phyloP scores from a whole-genome alignment of 2,888 invertebrate species.

The Lydus trimaculatus region DNA sequence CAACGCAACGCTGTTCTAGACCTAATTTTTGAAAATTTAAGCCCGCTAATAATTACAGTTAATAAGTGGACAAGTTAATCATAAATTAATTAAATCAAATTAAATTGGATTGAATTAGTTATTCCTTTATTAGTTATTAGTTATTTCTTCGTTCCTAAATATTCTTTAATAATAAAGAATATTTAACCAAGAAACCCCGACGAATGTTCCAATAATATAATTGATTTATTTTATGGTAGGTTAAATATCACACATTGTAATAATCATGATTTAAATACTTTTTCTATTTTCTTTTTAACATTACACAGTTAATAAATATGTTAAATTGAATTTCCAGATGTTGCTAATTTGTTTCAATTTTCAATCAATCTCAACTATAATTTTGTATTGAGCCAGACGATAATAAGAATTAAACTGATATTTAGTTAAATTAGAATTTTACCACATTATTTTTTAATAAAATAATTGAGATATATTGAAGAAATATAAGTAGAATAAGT shows the following conservation, averaged over 20 bases:
- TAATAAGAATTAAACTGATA: background rate
- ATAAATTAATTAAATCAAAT: too few species aligned
- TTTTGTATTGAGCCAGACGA: background rate
- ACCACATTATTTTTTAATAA: constrained; percentile 1
- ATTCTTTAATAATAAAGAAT: too few species aligned
- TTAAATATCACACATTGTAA: background rate
- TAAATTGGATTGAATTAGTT: too few species aligned
- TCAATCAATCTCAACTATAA: background rate
- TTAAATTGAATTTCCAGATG: background rate
- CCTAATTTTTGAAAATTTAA: too few species aligned
- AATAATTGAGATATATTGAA: background rate
- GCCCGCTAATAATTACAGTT: too few species aligned
- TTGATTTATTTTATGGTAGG: background rate
- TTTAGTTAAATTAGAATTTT: background rate
- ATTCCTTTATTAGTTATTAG: too few species aligned
- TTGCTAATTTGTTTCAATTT: background rate
- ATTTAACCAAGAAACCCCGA: too few species aligned
- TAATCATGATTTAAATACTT: background rate
- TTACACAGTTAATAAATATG: background rate
- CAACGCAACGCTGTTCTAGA: too few species aligned
- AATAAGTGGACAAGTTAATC: too few species aligned
- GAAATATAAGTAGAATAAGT: background rate
- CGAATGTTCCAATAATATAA: background rate
- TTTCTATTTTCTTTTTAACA: too few species aligned
- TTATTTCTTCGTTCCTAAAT: too few species aligned